Evolutionary conservation across 2,888 invertebrate genomes (phyloP).

Genomic region (Lucinisca nassula): DNA sequence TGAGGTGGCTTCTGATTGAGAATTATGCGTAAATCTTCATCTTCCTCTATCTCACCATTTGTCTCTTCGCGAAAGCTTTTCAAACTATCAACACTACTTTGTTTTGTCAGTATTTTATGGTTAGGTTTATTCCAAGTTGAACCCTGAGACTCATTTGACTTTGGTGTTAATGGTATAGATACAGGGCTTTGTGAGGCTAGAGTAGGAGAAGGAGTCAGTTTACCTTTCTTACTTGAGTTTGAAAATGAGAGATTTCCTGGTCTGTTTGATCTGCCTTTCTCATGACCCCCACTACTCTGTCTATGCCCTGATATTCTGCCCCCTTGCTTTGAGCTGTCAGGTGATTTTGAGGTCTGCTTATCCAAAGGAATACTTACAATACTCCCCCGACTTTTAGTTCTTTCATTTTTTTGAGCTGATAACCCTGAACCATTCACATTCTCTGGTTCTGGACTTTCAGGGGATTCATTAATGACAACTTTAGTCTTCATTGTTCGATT

Average conservation of each 20-base stretch:
- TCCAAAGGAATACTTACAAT: slow-evolving; percentile 68
- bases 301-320: not conserved
- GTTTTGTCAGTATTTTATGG: slow-evolving; percentile 15
- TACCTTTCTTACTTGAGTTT: not conserved
- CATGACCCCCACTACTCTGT: not conserved
- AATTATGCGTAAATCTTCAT: slow-evolving; percentile 12
- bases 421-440: slow-evolving; percentile 5
- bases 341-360: slow-evolving; percentile 12
- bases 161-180: slow-evolving; percentile 65
- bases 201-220: not conserved
- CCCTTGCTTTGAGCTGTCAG: not conserved
- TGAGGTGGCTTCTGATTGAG: not conserved
- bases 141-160: slow-evolving; percentile 33
- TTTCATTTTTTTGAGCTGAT: slow-evolving; percentile 18
- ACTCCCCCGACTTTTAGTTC: slow-evolving; percentile 20
- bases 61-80: slow-evolving; percentile 37
- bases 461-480: slow-evolving; percentile 68
- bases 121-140: slow-evolving; percentile 8
- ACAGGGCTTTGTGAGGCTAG: not conserved
- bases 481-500: slow-evolving; percentile 21
- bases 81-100: slow-evolving; percentile 23
- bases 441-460: slow-evolving; percentile 67
- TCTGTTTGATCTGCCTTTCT: not conserved
- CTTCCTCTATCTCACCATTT: slow-evolving; percentile 56
- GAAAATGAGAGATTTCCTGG: not conserved